Evolutionary conservation across 2,888 invertebrate genomes (phyloP), one percentile per base, ranked within the genome.

Genomic region (Harmothoe impar): DNA sequence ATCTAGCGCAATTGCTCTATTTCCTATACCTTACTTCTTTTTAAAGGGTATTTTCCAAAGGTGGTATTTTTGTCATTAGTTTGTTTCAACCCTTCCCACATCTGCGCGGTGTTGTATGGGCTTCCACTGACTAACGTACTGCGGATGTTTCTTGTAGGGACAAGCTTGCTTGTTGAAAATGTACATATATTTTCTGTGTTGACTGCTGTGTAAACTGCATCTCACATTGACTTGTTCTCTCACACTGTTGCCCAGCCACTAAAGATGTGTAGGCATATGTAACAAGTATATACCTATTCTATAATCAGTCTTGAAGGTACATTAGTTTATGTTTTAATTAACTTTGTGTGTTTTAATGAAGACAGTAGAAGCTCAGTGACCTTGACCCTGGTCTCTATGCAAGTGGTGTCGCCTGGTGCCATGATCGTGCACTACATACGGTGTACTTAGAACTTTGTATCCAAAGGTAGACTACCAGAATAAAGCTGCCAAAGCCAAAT

Each of bases 371-470:
- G 72, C 72, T 72, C 29, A 15, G 5, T 81, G 81, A 81, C 81
- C 81, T 81, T 81, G 33, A 43, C 33, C 81, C 81, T 81, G 81
- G 25, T 10, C 15, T 81, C 33, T 81, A 81, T 81, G 86, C 86
- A 31, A 86, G 86, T 86, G 86, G 86, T 86, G 86, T 56, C 86
- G 7, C 56, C 86, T 86, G 86, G 86, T 86, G 54, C 52, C 52
- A 54, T 29, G 52, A 29, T 86, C 86, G 12, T 54, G 10, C 7
- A 86, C 56, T 25, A 29, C 52, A 86, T 25, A 33, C 56, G 86
- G 54, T 86, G 86, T 86, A 86, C 86, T 86, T 86, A 86, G 86
- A 86, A 86, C 86, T 86, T 86, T 86, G 86, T 86, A 86, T 86
- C 86, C 81, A n/a, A 81, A 81, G 81, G 81, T 81, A 81, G 81